These are phyloP conservation scores for Dipodomys merriami DNA, from an alignment of 2,113 vertebrate genomes.

Conservation along the genomic window DNA sequence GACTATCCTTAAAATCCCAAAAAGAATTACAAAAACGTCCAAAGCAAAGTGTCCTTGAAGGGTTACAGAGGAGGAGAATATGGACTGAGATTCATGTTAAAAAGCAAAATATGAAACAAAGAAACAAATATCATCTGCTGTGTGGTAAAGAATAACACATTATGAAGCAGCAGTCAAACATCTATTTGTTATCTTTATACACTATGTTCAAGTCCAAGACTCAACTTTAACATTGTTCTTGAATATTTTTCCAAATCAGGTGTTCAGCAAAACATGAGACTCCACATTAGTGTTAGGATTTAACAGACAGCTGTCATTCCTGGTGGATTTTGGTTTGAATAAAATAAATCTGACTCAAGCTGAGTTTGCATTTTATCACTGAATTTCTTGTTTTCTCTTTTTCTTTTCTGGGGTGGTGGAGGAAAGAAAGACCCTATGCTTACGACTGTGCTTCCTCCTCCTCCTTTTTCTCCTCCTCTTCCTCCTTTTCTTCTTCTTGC, in stretches of 20 bases:
- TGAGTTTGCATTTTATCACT: slow-evolving; percentile 3
- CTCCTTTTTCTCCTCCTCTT: too few species aligned
- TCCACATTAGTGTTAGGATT: not conserved
- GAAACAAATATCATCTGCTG: slow-evolving; percentile 69
- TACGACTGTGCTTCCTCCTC: too few species aligned
- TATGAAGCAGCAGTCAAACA: slow-evolving; percentile 24
- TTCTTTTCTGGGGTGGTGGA: too few species aligned
- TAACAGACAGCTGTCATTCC: not conserved
- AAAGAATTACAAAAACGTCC: slow-evolving; percentile 62
- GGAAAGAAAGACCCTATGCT: too few species aligned
- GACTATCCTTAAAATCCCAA: slow-evolving; percentile 61
- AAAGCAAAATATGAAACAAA: slow-evolving; percentile 66
- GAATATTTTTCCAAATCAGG: slow-evolving; percentile 44
- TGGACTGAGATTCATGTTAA: slow-evolving; percentile 68
- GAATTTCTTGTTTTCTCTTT: not conserved
- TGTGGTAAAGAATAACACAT: slow-evolving; percentile 57
- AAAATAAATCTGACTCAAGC: slow-evolving; percentile 18
- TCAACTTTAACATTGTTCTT: not conserved
- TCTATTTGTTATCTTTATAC: slow-evolving; percentile 48
- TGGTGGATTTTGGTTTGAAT: slow-evolving; percentile 35
- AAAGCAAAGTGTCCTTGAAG: slow-evolving; percentile 46
- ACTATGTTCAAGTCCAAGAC: slow-evolving; percentile 30
- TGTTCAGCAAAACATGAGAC: slow-evolving; percentile 41
- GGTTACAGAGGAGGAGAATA: slow-evolving; percentile 64
- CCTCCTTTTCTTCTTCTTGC: too few species aligned